Percentiles rank a stretch among this genome's conserved stretches.
phyloP scores from a whole-genome alignment of 2,888 invertebrate species.

The Cerastis leucographa region DNA sequence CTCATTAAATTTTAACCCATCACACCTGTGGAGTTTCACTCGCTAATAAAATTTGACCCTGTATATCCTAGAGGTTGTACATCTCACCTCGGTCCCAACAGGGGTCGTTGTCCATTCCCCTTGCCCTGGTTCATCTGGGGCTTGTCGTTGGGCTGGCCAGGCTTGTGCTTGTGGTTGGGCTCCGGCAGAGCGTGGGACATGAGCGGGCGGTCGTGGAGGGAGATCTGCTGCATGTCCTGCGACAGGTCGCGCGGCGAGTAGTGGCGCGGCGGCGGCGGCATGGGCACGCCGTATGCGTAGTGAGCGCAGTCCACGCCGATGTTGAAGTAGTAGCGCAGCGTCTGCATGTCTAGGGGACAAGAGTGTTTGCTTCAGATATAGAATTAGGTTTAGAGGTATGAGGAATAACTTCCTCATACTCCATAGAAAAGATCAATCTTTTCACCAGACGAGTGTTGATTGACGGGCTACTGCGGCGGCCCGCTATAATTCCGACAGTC shows the following conservation, averaged over 20 bases:
- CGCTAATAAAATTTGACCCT: neutral
- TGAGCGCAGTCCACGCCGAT: conserved; percentile 91
- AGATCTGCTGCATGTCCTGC: conserved; percentile 85
- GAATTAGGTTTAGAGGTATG: neutral
- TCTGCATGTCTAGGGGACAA: conserved; percentile 87
- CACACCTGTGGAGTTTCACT: neutral
- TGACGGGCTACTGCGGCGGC: too few species aligned
- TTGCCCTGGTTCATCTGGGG: conserved; percentile 74
- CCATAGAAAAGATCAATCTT: too few species aligned
- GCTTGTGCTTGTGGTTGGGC: conserved; percentile 79
- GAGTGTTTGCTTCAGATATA: neutral
- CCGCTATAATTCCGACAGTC: neutral
- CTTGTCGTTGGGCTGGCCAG: conserved; percentile 73
- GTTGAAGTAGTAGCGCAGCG: conserved; percentile 93
- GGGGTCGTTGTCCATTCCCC: conserved; percentile 81
- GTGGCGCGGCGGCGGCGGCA: conserved; percentile 71
- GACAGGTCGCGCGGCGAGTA: conserved; percentile 78
- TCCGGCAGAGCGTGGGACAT: conserved; percentile 49
- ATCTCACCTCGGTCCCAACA: conserved; percentile 82
- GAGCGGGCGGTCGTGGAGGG: conserved; percentile 77
- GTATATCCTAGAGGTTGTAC: neutral
- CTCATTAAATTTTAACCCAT: neutral
- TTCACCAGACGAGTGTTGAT: neutral
- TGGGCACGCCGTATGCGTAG: conserved; percentile 79
- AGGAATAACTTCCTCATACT: neutral